A percentile compares a stretch with the other conserved stretches of the same genome.
These are phyloP conservation scores for Toxonevra muliebris DNA, from an alignment of 2,888 invertebrate species.

Conservation along the genomic window DNA sequence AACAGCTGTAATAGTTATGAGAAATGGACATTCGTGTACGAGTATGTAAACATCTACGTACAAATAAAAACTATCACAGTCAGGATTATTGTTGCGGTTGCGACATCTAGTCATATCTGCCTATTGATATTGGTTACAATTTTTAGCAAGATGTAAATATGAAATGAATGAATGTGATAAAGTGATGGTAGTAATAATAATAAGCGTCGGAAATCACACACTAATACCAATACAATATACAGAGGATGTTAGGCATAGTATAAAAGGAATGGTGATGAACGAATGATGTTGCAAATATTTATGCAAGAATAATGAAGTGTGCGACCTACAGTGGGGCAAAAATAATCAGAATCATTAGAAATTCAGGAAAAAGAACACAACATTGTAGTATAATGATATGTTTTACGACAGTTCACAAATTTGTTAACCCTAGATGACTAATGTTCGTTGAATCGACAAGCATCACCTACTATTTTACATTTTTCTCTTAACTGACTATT, in stretches of 20 bases:
- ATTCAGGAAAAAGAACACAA: neutral
- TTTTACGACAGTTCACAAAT: too few species aligned
- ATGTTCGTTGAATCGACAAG: too few species aligned
- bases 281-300: neutral
- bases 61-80: neutral
- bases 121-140: too few species aligned
- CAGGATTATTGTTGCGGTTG: too few species aligned
- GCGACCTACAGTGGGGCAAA: neutral
- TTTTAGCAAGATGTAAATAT: too few species aligned
- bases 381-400: too few species aligned
- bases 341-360: neutral
- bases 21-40: too few species aligned
- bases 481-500: too few species aligned
- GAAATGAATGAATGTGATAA: constrained; percentile 17
- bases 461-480: too few species aligned
- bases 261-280: constrained; percentile 5
- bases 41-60: neutral
- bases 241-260: neutral
- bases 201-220: constrained; percentile 12
- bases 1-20: too few species aligned
- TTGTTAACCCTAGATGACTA: too few species aligned
- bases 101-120: too few species aligned
- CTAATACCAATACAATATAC: neutral
- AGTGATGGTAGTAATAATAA: constrained; percentile 23
- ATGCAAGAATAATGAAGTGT: constrained; percentile 14